Base-by-base conservation (phyloP, 2,113 vertebrate genomes). In the Promerops cafer region DNA sequence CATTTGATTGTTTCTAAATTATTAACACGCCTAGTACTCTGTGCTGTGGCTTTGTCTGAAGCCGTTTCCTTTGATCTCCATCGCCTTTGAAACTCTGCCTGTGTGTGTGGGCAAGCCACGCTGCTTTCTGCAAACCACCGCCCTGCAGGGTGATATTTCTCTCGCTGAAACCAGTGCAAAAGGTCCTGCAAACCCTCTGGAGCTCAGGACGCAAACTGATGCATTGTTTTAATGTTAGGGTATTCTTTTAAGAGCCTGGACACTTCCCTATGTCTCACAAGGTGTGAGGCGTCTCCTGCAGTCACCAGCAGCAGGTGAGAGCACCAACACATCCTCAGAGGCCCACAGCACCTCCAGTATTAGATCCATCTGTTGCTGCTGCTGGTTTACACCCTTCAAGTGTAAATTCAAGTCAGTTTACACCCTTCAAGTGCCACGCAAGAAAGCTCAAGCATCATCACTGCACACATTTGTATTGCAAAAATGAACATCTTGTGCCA, bases 61-160 rank as follows among this genome's bases (percentile, higher is more conserved):
- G 57, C 45, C 23, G 63, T 86, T 69, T 44, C 16, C 71, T 95
- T 95, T 97, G 90, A 94, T 97, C 83, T 90, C 26, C 68, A 6
- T 33, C 4, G 79, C 53, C 79, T 96, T 93, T 92, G 88, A 95
- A 96, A 83, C 50, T 91, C 75, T 56, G 61, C 61, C 84, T 69
- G 21, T 50, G 39, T 65, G 84, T 5, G 2, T 45, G 56, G 71
- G 79, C 54, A 90, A 94, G 59, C 59, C 70, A 39, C 0, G 0
- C 50, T 77, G 78, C 86, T 49, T 79, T 61, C 61, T 93, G 49
- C 75, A 79, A 90, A 85, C 49, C 66, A 71, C 63, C 66, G 35
- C 49, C 18, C 40, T 28, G 24, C 10, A 7, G 70, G 49, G 27
- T 66, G 60, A 16, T 75, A 52, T 68, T 93, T 78, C 65, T 82